Percentiles rank a stretch among this genome's conserved stretches.
These are phyloP conservation scores for Metacarcinus magister DNA, from an alignment of 2,888 invertebrate species.

Conservation along the genomic window DNA sequence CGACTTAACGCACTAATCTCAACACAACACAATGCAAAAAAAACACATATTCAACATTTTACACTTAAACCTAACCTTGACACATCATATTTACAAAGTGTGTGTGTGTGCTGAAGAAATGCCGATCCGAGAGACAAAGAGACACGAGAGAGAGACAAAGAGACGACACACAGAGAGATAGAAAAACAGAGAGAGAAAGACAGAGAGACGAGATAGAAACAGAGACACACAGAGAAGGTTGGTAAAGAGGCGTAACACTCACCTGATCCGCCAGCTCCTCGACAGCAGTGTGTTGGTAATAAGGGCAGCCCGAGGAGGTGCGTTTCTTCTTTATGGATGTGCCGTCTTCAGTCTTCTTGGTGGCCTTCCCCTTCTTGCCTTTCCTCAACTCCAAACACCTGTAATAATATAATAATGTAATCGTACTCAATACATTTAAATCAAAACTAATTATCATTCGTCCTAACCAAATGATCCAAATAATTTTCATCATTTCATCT, in stretches of 20 bases:
- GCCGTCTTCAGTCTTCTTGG: conserved; percentile 83
- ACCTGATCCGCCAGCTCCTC: conserved; percentile 85
- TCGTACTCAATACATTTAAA: too few relatives aligned
- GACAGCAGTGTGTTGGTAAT: conserved; percentile 88
- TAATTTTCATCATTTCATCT: neutral
- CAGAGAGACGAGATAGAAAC: neutral
- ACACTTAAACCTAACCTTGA: neutral
- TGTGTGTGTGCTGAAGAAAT: neutral
- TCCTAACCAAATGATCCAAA: neutral
- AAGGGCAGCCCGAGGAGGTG: conserved; percentile 89
- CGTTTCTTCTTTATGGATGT: conserved; percentile 87
- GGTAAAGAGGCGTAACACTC: neutral
- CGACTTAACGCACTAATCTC: too few relatives aligned
- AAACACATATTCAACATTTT: neutral
- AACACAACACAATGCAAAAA: neutral
- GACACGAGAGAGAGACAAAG: too few relatives aligned
- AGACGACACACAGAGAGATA: too few relatives aligned
- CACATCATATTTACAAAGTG: neutral
- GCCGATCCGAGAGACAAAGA: too few relatives aligned
- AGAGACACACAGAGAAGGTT: too few relatives aligned
- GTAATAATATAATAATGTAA: conserved; percentile 28
- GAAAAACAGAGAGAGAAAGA: neutral
- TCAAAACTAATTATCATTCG: too few relatives aligned
- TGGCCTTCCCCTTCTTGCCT: conserved; percentile 86
- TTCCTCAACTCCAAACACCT: conserved; percentile 93